Base-by-base conservation (phyloP, 2,113 vertebrate genomes). In the Corythornis vintsioides region DNA sequence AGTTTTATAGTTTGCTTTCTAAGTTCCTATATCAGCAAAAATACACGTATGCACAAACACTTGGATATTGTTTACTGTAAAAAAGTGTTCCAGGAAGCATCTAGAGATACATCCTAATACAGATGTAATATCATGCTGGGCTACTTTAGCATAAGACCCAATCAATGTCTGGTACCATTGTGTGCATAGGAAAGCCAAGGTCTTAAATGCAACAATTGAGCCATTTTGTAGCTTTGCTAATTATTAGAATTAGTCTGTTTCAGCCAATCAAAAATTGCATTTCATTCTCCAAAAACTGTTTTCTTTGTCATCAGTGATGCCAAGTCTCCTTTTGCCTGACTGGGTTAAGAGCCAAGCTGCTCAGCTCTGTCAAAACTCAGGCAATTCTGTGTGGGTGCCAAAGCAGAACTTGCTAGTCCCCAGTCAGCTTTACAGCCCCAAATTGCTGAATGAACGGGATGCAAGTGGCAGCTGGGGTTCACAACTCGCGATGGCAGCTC, bases 401-500 rank as follows among this genome's bases (percentile, higher is more conserved):
- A 91, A 66, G 84, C 91, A 95, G 91, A 95, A 93, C 89, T 94
- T 71, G 90, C 93, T 95, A 91, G 90, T 95, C 87, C 95, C 88
- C 79, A 95, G 93, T 91, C 89, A 94, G 93, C 91, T 96, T 91
- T 95, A 55, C 87, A 94, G 93, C 91, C 89, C 82, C 91, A 91
- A 94, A 95, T 89, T 87, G 67, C 84, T 74, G 95, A 95, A 85
- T 65, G 93, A 96, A 92, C 2, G 38, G 94, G 89, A 92, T 95
- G 79, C 84, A 89, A 93, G 87, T 76, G 93, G 95, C 94, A 96
- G 95, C 94, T 96, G 94, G 91, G 94, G 93, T 93, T 96, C 94
- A 87, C 94, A 96, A 79, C 91, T 95, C 78, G 14, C 66, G 84
- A 94, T 96, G 8, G 0, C 93, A 95, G 81, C 78, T 96, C 94